Evolutionary conservation across 1,140 invertebrate genomes (phyloP), one percentile per base, ranked within the genome.

Genomic region (Coelopa frigida): DNA sequence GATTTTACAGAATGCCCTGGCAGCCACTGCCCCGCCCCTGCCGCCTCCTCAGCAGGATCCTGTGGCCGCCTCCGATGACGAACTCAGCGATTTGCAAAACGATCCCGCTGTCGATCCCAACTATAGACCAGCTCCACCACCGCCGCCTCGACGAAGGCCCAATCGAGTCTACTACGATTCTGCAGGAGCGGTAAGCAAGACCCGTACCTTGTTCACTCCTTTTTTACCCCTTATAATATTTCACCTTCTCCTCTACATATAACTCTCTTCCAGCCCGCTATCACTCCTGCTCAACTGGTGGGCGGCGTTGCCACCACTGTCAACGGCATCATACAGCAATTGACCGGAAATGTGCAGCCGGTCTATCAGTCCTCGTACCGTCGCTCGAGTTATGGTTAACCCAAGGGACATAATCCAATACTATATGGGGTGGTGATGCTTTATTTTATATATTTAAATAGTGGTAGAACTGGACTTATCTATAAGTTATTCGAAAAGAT

Each of bases 121-220:
- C 43, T 66, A 60, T 27, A 42, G 8, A 2, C 40, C 43, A 48
- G 33, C 26, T 2, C 21, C 43, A 26, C 42, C 38, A 6, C 60
- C 49, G 48, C 21, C 33, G 1, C 57, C 59, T 39, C 56, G 60
- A 26, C 53, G 57, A 12, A 36, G 61, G 14, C 62, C 62, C 2
- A 65, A 65, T 61, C 58, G 62, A 4, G 52, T 66, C 1, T 66
- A 61, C 33, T 66, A 59, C 29, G 62, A 66, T 24, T 62, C 62
- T 3, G 59, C 55, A 3, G 62, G 62, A 35, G 62, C 62, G 35
- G 62, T 66, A 58, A 61, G 58, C 11, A 35, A 17, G 32, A 11
- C 14, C 32, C 32, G 2, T 17, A 33, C 32, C 37, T 15, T n/a
- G 22, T 38, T 38, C 22, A 38, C 17, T 43, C 23, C 18, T 27